Evolutionary conservation across 2,888 invertebrate genomes (phyloP).

Genomic region (Micropterix aruncella): DNA sequence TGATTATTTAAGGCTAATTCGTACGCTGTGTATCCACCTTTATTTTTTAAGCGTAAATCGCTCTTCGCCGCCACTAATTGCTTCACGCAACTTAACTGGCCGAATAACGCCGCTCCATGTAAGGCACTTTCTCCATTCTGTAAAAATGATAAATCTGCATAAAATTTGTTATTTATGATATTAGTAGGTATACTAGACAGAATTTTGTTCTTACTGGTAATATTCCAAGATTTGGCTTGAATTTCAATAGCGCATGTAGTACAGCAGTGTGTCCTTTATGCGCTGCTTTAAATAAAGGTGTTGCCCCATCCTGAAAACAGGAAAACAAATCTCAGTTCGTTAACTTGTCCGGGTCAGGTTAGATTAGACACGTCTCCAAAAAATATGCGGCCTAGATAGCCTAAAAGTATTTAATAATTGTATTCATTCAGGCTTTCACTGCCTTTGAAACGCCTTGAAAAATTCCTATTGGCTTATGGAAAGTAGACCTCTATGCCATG

Average conservation of each 20-base stretch:
- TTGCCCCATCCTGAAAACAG: conserved; percentile 71
- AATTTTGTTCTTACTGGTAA: conserved; percentile 49
- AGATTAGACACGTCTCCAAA: too few species aligned
- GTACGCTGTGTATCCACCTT: conserved; percentile 52
- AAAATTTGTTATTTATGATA: too few species aligned
- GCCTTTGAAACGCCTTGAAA: too few species aligned
- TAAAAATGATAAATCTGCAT: too few species aligned
- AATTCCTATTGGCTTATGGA: too few species aligned
- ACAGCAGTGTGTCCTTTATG: conserved; percentile 89
- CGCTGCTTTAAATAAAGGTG: conserved; percentile 86
- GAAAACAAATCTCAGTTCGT: too few species aligned
- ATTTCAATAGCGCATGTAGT: conserved; percentile 67
- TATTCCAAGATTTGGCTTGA: conserved; percentile 67
- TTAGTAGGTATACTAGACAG: conserved; percentile 1
- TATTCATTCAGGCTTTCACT: too few species aligned
- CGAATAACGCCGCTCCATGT: conserved; percentile 84
- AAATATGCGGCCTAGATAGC: too few species aligned
- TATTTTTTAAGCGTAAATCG: conserved; percentile 53
- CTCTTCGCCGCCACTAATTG: conserved; percentile 58
- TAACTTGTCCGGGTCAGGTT: too few species aligned
- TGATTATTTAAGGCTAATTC: conserved; percentile 46
- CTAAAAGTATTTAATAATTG: too few species aligned
- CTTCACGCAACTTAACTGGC: conserved; percentile 66
- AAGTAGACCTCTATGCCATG: too few species aligned
- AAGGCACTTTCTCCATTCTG: conserved; percentile 87